A percentile compares a stretch with the other conserved stretches of the same genome.
phyloP scores from a whole-genome alignment of 2,797 vertebrate genomes.

The Hephaestus fuliginosus region DNA sequence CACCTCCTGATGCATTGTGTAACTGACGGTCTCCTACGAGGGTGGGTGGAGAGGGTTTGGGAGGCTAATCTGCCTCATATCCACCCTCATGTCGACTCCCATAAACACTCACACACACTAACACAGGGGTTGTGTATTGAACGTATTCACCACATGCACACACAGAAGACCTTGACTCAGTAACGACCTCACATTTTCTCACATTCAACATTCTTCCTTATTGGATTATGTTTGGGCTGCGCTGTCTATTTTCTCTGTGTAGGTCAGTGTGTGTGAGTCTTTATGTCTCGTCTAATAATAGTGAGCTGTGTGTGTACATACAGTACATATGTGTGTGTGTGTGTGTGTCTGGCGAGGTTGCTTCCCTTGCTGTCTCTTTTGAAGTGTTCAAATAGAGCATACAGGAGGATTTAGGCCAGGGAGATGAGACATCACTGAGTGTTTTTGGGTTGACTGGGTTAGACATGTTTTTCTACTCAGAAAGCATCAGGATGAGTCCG shows the following conservation, averaged over 20 bases:
- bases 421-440: constrained; percentile 38
- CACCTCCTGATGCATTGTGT: constrained; percentile 47
- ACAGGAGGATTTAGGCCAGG: constrained; percentile 26
- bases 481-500: constrained; percentile 18
- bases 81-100: constrained; percentile 19
- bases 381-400: constrained; percentile 50
- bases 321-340: not conserved
- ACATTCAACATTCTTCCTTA: constrained; percentile 29
- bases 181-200: constrained; percentile 19
- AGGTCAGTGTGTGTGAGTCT: constrained; percentile 23
- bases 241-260: constrained; percentile 24
- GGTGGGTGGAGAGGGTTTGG: not conserved
- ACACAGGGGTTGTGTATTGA: constrained; percentile 3
- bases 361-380: constrained; percentile 33
- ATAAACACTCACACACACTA: constrained; percentile 19
- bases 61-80: constrained; percentile 34
- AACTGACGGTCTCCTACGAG: constrained; percentile 27
- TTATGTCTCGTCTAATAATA: constrained; percentile 1
- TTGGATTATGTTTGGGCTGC: constrained; percentile 27
- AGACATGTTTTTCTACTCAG: constrained; percentile 29
- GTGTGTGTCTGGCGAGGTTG: constrained; percentile 6
- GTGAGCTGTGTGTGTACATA: constrained; percentile 1
- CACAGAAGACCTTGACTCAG: constrained; percentile 3
- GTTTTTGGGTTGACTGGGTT: constrained; percentile 27
- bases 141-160: constrained; percentile 2